phyloP scores from a whole-genome alignment of 2,113 vertebrate species.

The Enhydra lutris region DNA sequence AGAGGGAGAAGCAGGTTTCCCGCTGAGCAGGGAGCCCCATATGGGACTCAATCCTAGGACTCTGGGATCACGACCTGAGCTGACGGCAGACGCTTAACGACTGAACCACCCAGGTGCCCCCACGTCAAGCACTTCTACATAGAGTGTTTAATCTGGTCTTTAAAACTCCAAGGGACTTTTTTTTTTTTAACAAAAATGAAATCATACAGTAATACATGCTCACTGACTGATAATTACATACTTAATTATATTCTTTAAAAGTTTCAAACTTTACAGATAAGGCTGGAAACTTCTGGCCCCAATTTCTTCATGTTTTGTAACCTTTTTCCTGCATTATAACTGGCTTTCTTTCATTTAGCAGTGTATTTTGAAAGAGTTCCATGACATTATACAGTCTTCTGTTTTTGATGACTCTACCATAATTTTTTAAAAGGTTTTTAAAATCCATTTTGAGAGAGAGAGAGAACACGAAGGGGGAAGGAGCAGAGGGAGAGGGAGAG shows the following conservation, averaged over 20 bases:
- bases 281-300: neutral
- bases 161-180: neutral
- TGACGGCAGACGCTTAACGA: too few relatives aligned
- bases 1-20: too few relatives aligned
- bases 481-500: neutral
- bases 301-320: neutral
- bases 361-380: neutral
- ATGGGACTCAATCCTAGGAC: too few relatives aligned
- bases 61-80: too few relatives aligned
- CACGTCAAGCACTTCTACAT: neutral
- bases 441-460: neutral
- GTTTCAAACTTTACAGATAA: neutral
- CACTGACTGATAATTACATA: neutral
- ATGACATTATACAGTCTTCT: neutral
- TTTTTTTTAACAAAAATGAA: slow-evolving; percentile 9
- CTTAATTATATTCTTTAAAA: neutral
- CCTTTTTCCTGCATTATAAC: neutral
- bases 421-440: neutral
- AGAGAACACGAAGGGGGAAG: neutral
- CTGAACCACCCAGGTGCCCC: neutral
- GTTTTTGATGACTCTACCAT: neutral
- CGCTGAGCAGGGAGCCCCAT: too few relatives aligned
- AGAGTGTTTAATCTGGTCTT: neutral
- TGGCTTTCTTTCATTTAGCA: neutral
- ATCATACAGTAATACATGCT: neutral